Evolutionary conservation across 1,140 invertebrate species (phyloP).

Genomic region (Zelostemma sp.): DNA sequence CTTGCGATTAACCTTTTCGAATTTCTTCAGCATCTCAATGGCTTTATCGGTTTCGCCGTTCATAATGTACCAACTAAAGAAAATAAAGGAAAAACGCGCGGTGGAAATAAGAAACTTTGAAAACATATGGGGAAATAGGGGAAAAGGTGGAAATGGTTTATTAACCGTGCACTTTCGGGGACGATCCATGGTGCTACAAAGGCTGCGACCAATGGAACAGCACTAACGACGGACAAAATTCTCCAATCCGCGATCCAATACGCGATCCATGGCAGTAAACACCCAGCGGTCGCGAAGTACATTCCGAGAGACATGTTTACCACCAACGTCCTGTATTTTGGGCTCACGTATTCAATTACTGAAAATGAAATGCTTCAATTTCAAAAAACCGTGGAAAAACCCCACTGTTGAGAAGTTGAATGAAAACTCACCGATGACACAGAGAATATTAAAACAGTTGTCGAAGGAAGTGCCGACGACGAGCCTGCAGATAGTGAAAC

Average conservation of each 20-base stretch:
- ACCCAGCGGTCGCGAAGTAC: slow-evolving; percentile 87
- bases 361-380: slow-evolving; percentile 45
- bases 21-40: no score
- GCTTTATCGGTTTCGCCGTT: no score
- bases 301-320: slow-evolving; percentile 91
- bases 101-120: no score
- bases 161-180: slow-evolving; percentile 83
- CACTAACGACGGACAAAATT: slow-evolving; percentile 79
- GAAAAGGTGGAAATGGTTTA: no score
- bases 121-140: no score
- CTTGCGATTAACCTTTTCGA: no score
- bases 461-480: slow-evolving; percentile 89
- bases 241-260: slow-evolving; percentile 83
- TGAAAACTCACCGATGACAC: slow-evolving; percentile 79
- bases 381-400: no score
- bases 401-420: no score
- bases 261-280: slow-evolving; percentile 85
- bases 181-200: slow-evolving; percentile 81
- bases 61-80: no score
- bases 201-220: slow-evolving; percentile 79
- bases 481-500: slow-evolving; percentile 83
- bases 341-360: slow-evolving; percentile 90
- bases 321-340: slow-evolving; percentile 86
- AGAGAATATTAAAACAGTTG: slow-evolving; percentile 93
- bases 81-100: no score